Conservation (phyloP, 2,888 invertebrate genomes). For the Agrenia bidenticulata region DNA sequence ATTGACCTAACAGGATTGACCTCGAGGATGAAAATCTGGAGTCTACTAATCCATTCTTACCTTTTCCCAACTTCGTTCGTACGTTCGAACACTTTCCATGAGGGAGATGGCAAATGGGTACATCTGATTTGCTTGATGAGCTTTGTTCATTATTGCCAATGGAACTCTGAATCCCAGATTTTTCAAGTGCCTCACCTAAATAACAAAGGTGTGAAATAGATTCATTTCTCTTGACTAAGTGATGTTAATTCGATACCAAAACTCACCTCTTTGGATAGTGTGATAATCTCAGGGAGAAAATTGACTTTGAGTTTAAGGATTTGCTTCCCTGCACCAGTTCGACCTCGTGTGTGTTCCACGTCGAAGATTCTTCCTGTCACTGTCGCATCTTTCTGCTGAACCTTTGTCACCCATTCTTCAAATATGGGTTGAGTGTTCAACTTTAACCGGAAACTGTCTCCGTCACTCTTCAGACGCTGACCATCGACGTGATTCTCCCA, state of each 20-base stretch:
- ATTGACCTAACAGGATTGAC: too few relatives aligned
- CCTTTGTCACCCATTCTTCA: constrained; percentile 95
- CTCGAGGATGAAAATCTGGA: too few relatives aligned
- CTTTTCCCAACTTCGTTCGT: constrained; percentile 95
- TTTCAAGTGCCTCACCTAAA: constrained; percentile 80
- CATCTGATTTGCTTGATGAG: constrained; percentile 96
- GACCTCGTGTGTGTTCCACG: constrained; percentile 69
- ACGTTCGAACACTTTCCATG: constrained; percentile 95
- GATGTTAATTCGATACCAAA: too few relatives aligned
- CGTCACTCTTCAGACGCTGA: constrained; percentile 93
- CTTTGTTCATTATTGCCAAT: constrained; percentile 96
- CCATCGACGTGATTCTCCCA: constrained; percentile 99
- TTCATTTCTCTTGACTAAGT: background rate
- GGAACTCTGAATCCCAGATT: constrained; percentile 96
- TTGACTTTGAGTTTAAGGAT: constrained; percentile 79
- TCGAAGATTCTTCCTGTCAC: constrained; percentile 93
- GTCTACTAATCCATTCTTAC: too few relatives aligned
- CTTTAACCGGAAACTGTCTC: constrained; percentile 95
- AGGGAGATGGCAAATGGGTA: constrained; percentile 98
- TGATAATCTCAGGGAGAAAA: constrained; percentile 97
- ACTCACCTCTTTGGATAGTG: constrained; percentile 88
- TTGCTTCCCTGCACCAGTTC: constrained; percentile 54
- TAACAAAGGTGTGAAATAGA: constrained; percentile 20
- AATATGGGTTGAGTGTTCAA: constrained; percentile 96
- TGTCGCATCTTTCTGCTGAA: constrained; percentile 90